Evolutionary conservation across 1,140 invertebrate species (phyloP), one percentile per base, ranked within the genome.

Genomic region (Heliothis virescens): DNA sequence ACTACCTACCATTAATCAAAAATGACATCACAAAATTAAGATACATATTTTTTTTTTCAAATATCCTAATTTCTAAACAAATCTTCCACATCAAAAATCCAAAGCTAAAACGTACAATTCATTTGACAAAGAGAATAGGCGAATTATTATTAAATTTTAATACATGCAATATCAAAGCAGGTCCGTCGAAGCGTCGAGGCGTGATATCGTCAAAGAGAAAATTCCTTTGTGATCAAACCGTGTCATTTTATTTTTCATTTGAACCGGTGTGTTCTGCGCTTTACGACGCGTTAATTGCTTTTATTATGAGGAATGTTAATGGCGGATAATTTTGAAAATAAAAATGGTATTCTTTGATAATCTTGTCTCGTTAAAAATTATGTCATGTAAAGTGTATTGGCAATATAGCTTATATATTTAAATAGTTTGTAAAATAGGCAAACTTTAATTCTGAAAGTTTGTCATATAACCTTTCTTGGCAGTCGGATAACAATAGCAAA

Each of bases 131-230:
- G 76, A 82, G 76, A 79, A 79, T 82, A 62, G 59, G 53, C 52
- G 75, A 57, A 63, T 41, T 75, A 82, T 79, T 82, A 82, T 82
- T 79, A 82, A 82, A 82, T 75, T 82, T 82, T 79, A 82, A 79
- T 82, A 82, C 72, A 71, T 62, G 62, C 16, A 5, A 63, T 67
- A 73, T 52, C 75, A 65, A 78, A 78, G 63, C 21, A 63, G 18
- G 34, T 15, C 57, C 80, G 73, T 59, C 67, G 67, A 74, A 47
- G 52, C 77, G 77, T 41, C 41, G 60, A 52, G 21, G 69, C 80
- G 80, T 82, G 80, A 82, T 62, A 63, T n/a, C 13, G 50, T 79
- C 80, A 82, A 82, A 82, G 80, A 15, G 76, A 82, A 69, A 57
- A 74, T 74, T 67, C 76, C 80, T 82, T 82, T 82, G 67, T 79